Evolutionary conservation across 1,140 invertebrate genomes (phyloP).

Genomic region (Achatina immaculata): DNA sequence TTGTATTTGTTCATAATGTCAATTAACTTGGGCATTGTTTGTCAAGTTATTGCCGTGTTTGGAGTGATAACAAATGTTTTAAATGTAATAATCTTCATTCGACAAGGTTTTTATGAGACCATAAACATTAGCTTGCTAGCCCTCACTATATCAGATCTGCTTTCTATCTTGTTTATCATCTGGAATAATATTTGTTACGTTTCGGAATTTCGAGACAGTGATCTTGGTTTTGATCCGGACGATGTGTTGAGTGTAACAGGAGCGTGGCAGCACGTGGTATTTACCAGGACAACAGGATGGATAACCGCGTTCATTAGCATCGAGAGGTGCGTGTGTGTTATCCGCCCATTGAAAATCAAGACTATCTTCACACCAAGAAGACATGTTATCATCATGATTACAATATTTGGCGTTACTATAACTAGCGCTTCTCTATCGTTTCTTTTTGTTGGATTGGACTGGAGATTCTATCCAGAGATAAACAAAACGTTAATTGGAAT

Average conservation of each 20-base stretch:
- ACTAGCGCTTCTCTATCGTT: not conserved
- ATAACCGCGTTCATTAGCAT: conserved; percentile 8
- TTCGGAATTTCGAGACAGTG: not conserved
- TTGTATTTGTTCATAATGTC: not conserved
- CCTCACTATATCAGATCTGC: not conserved
- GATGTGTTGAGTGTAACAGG: not conserved
- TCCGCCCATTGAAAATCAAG: not conserved
- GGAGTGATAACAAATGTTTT: not conserved
- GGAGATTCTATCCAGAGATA: not conserved
- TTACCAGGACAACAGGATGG: conserved; percentile 1
- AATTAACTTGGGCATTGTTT: not conserved
- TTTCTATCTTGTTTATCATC: not conserved
- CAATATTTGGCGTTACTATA: not conserved
- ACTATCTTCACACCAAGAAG: not conserved
- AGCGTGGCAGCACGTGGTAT: not conserved
- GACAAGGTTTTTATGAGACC: not conserved
- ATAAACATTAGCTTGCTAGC: not conserved
- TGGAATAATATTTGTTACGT: not conserved
- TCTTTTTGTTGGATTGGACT: not conserved
- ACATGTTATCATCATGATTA: not conserved
- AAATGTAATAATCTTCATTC: not conserved
- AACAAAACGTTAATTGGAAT: not conserved
- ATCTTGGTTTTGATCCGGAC: not conserved
- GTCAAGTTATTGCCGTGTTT: not conserved
- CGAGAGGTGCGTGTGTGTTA: conserved; percentile 6